These are phyloP conservation scores for Serripes groenlandicus DNA, from an alignment of 2,888 invertebrate genomes.

Conservation along the genomic window DNA sequence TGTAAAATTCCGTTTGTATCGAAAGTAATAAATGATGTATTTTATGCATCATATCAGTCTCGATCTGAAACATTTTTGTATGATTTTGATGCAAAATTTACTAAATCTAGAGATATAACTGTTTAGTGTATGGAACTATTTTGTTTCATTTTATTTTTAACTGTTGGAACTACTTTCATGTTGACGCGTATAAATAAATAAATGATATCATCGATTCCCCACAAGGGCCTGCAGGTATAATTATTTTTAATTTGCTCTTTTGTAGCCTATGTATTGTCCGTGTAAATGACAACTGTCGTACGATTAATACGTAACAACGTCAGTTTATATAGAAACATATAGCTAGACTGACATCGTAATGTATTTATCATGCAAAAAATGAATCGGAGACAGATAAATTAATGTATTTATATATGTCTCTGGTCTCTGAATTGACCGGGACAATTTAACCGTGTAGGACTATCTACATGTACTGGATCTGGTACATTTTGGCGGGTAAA, in stretches of 20 bases:
- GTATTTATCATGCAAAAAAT: no score
- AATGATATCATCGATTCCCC: constrained; percentile 7
- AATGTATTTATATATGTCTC: no score
- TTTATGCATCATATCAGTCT: background rate
- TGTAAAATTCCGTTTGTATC: background rate
- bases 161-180: background rate
- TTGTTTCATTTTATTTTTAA: background rate
- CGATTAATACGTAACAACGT: no score
- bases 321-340: no score
- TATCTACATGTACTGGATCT: no score
- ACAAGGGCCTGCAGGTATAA: constrained; percentile 9
- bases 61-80: background rate
- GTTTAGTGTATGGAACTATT: background rate
- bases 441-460: no score
- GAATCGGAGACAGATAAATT: no score
- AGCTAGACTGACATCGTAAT: no score
- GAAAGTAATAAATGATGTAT: background rate
- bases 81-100: background rate
- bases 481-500: no score
- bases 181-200: constrained; percentile 18
- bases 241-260: background rate
- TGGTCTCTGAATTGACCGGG: no score
- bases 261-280: no score
- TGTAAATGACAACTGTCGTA: no score
- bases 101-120: background rate